Evolutionary conservation across 2,888 invertebrate genomes (phyloP), one percentile per base, ranked within the genome.

Genomic region (Gari tellinella): DNA sequence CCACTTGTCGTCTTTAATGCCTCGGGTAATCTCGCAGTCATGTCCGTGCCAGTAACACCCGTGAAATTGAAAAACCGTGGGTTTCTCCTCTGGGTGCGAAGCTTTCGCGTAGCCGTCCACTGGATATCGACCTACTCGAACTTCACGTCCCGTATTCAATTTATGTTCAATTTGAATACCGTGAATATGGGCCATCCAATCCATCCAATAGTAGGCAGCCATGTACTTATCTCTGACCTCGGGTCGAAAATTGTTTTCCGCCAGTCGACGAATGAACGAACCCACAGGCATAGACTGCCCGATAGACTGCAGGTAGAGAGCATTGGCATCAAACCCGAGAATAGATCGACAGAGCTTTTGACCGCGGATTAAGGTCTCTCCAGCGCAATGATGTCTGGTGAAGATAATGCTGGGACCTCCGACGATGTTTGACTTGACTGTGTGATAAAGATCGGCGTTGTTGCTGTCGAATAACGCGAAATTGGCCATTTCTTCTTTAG

Each of bases 301-400:
- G n/a, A 72, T 55, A 10, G 53, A 43, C 23, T 38, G 55, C 14
- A 60, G 31, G 45, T 72, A 72, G 5, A 65, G 53, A 10, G 65
- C 61, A 43, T 72, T 80, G 40, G 69, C 75, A 41, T 80, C 72
- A 38, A 61, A 80, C 1, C 76, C 76, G 1, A 66, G 49, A 38
- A 80, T 62, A 10, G 63, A 46, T 19, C 26, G 38, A 51, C 72
- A 75, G 1, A 41, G 19, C 40, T 74, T 69, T 12, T 64, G 17
- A 1, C 55, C 63, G 19, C 77, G 15, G 1, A 80, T 66, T 12
- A 8, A 25, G 8, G 66, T 66, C 25, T 23, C 55, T 19, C 61
- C 56, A 7, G 17, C 45, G 19, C 56, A n/a, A 23, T 52, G 31
- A 52, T 52, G 31, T 12, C 8, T 17, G 14, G 57, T 65, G 17